A percentile compares a stretch with the other conserved stretches of the same genome.
Evolutionary conservation across 2,797 vertebrate species (phyloP).

Genomic region (Sebastolobus alascanus): DNA sequence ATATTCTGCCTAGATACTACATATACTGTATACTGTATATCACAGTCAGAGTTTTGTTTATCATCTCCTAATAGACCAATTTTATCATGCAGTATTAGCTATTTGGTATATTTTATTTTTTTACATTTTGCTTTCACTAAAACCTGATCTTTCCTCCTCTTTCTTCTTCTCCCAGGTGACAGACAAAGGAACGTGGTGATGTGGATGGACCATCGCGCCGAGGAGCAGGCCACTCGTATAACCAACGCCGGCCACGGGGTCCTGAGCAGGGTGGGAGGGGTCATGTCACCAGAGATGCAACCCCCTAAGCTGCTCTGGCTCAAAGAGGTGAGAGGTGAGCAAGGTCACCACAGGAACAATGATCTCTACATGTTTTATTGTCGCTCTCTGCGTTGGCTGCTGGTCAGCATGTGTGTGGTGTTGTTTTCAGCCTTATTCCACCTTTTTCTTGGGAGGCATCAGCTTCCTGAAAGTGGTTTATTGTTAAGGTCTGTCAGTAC

Average conservation of each 20-base stretch:
- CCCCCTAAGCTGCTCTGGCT: slow-evolving; percentile 97
- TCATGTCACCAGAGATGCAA: slow-evolving; percentile 99
- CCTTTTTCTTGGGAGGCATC: not conserved
- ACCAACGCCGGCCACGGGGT: slow-evolving; percentile 87
- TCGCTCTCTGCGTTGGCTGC: slow-evolving; percentile 15
- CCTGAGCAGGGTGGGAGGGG: slow-evolving; percentile 89
- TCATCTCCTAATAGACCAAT: not conserved
- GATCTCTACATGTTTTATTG: slow-evolving; percentile 31
- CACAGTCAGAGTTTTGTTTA: not conserved
- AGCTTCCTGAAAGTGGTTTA: not conserved
- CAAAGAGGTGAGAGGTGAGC: slow-evolving; percentile 92
- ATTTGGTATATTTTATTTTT: not conserved
- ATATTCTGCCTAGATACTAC: not conserved
- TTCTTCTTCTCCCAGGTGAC: slow-evolving; percentile 80
- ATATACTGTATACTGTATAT: not conserved
- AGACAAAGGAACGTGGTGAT: slow-evolving; percentile 91
- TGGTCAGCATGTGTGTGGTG: slow-evolving; percentile 8
- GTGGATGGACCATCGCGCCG: slow-evolving; percentile 98
- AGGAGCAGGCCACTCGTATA: slow-evolving; percentile 89
- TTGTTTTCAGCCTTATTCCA: not conserved
- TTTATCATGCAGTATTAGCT: not conserved
- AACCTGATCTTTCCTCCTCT: not conserved
- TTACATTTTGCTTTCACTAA: not conserved
- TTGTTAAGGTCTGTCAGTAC: not conserved
- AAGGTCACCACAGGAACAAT: slow-evolving; percentile 39